Evolutionary conservation across 1,140 invertebrate species (phyloP), one percentile per base, ranked within the genome.

Genomic region (Conus betulinus): DNA sequence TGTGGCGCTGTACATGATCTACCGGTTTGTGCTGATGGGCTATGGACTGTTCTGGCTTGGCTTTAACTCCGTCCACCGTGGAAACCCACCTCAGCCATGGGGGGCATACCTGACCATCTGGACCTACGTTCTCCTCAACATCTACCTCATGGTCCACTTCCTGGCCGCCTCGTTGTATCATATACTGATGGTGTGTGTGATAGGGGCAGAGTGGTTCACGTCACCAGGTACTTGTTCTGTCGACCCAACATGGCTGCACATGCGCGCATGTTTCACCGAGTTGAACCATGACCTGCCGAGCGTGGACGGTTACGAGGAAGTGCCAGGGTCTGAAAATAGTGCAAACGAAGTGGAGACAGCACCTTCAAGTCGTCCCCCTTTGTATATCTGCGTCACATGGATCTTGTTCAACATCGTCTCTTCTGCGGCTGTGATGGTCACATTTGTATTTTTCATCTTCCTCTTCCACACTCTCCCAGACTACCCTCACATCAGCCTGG

Each of bases 91-190:
- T 17, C 82, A 89, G 88, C 63, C 85, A 11, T 91, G 90, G 89
- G 71, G 89, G 11, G 91, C 91, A 13, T 94, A 90, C 71, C 87
- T 94, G 55, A 94, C 93, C 60, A 91, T 90, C 53, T 94, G 93
- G 93, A 93, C 93, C 15, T 94, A 93, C 87, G 83, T 90, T 55
- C 53, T 92, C 55, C 89, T 94, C 76, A 90, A 93, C 13, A 67
- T 91, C 15, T 93, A 93, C 85, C 87, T 93, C 20, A 52, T 88
- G 5, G 10, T 90, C n/a, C 91, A 93, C 79, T 89, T 89, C 53
- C 55, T 93, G 20, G 87, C 88, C 5, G 83, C 90, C 51, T 6
- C 92, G 5, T 11, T 90, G 17, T 86, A 88, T 52, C 88, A 90
- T 55, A 27, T 60, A 17, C 57, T 71, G 39, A 81, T 85, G 52